phyloP scores from a whole-genome alignment of 2,888 invertebrate genomes.

The Microctonus hyperodae region DNA sequence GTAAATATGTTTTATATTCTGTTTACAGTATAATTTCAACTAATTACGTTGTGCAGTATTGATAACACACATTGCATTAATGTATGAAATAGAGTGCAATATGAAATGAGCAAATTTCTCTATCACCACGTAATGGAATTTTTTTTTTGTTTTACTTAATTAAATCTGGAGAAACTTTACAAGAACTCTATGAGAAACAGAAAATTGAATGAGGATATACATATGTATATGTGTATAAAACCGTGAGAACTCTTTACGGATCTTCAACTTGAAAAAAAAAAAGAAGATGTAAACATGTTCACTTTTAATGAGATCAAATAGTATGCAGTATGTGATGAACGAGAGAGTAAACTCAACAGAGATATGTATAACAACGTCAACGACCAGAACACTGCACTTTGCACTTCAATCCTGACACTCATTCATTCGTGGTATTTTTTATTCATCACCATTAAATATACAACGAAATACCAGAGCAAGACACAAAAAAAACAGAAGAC shows the following conservation, averaged over 20 bases:
- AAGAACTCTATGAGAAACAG: background rate
- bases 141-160: too few relatives aligned
- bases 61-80: background rate
- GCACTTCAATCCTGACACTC: slow-evolving; percentile 41
- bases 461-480: background rate
- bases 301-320: background rate
- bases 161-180: too few relatives aligned
- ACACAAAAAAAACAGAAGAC: background rate
- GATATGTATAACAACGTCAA: slow-evolving; percentile 36
- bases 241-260: background rate
- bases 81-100: background rate
- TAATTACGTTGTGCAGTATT: background rate
- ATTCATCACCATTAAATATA: background rate
- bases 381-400: slow-evolving; percentile 52
- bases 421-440: background rate
- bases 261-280: background rate
- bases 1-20: background rate
- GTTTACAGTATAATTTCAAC: background rate
- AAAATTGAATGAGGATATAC: background rate
- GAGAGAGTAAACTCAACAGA: background rate
- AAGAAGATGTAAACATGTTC: background rate
- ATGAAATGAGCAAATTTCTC: background rate
- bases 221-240: too few relatives aligned
- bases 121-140: background rate
- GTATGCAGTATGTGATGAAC: background rate